Base-by-base conservation (phyloP, 2,888 invertebrate species). In the Mesorhabditis spiculigera region DNA sequence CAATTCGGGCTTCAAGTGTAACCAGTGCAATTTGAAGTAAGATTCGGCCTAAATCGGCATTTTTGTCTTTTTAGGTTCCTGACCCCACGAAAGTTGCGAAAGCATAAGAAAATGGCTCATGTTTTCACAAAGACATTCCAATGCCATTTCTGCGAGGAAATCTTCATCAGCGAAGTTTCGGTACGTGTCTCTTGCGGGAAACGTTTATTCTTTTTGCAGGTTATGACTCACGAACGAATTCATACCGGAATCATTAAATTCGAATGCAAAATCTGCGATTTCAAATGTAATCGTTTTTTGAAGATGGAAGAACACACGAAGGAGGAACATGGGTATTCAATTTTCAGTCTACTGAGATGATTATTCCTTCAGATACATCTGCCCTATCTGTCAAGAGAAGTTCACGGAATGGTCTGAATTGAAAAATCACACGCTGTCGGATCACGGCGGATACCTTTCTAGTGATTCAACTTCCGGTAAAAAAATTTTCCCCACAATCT, bases 211-310 rank as follows among this genome's bases (percentile, higher is more conserved):
- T 28, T 28, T 28, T 67, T 67, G 42, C 61, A 82, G 80, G 79
- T 82, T 10, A 79, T 82, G 5, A 81, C 84, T n/a, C 86, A 86
- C 68, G 86, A 86, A 68, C 76, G 86, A 28, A 77, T 86, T 63
- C 86, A 86, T 71, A 86, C 86, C n/a, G 86, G 86, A 68, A 86
- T 86, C 70, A 81, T 86, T 50, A 82, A 81, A 67, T 86, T 84
- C 68, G 86, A 86, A 71, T 86, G 86, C 73, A 79, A 76, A 64
- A 73, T 82, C 6, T 76, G 79, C 66, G 80, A 79, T 65, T 76
- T 68, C 66, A 77, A 77, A 67, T 78, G 81, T 62, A 85, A 80
- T 69, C 72, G 85, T 10, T 85, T 78, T 68, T 61, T 77, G 67
- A 75, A 76, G 68, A 85, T 84, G 83, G 84, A 84, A 64, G 82